These are phyloP conservation scores for Acronicta psi DNA, from an alignment of 2,888 invertebrate species.

Conservation along the genomic window DNA sequence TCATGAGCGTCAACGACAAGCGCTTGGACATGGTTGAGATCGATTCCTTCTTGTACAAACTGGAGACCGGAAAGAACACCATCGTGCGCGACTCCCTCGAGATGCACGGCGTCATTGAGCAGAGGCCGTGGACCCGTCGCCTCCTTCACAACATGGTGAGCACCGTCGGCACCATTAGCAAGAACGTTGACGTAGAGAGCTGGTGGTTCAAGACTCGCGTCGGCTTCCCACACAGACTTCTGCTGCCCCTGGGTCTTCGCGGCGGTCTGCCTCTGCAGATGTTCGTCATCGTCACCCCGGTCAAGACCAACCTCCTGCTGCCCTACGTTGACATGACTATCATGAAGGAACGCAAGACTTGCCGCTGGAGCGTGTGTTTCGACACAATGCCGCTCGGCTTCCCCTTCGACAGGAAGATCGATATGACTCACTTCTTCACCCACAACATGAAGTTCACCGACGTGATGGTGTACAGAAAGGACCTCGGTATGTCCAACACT, in stretches of 20 bases:
- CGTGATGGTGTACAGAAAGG: constrained; percentile 90
- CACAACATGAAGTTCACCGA: constrained; percentile 91
- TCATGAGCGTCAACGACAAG: constrained; percentile 84
- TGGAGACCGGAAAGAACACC: constrained; percentile 91
- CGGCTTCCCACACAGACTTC: constrained; percentile 91
- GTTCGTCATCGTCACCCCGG: constrained; percentile 90
- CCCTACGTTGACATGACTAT: constrained; percentile 80
- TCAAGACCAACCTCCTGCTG: constrained; percentile 82
- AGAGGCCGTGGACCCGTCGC: constrained; percentile 85
- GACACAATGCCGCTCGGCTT: constrained; percentile 92
- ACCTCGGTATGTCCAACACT: constrained; percentile 74
- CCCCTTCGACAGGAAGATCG: constrained; percentile 92
- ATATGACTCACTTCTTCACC: constrained; percentile 89
- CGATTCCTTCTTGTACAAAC: constrained; percentile 88
- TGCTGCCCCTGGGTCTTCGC: constrained; percentile 91
- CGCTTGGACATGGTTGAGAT: constrained; percentile 83
- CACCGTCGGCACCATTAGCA: constrained; percentile 82
- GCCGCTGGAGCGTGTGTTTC: constrained; percentile 87
- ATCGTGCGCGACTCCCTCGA: constrained; percentile 92
- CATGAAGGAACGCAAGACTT: constrained; percentile 86
- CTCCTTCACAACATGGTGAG: constrained; percentile 66
- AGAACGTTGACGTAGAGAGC: constrained; percentile 85
- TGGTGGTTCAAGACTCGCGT: constrained; percentile 87
- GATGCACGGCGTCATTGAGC: constrained; percentile 90
- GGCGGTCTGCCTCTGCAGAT: constrained; percentile 91